These are phyloP conservation scores for Coelopa pilipes DNA, from an alignment of 2,888 invertebrate species.

Conservation along the genomic window DNA sequence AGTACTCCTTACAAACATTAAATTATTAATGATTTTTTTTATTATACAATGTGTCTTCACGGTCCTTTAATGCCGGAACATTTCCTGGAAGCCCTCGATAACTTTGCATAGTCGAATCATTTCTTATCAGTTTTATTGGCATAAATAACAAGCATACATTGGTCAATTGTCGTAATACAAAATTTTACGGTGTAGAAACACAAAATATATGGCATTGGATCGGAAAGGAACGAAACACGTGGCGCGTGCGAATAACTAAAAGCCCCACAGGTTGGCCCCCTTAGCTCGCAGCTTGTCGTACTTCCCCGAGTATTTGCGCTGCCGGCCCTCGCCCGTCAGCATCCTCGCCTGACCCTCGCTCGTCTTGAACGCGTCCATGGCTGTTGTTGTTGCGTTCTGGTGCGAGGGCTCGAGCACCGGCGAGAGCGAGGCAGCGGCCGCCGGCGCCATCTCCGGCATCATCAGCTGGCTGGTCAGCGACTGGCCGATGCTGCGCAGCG, in stretches of 20 bases:
- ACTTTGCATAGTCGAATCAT: no score
- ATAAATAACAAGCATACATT: no score
- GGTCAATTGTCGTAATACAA: not conserved
- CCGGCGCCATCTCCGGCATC: not conserved
- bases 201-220: not conserved
- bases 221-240: not conserved
- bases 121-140: no score
- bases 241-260: not conserved
- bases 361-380: no score
- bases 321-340: not conserved
- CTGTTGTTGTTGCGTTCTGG: not conserved
- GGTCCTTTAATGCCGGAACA: no score
- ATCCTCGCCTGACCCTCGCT: no score
- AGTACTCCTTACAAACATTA: no score
- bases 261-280: slow-evolving; percentile 19
- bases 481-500: not conserved
- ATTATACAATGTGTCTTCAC: no score
- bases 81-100: no score
- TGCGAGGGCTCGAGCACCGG: not conserved
- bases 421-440: not conserved
- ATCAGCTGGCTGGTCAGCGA: not conserved
- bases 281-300: slow-evolving; percentile 30
- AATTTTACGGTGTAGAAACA: not conserved
- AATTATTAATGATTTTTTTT: no score
- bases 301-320: slow-evolving; percentile 18